A percentile compares a stretch with the other conserved stretches of the same genome.
These are phyloP conservation scores for Bambusicola thoracicus DNA, from an alignment of 2,113 vertebrate species.

Conservation along the genomic window DNA sequence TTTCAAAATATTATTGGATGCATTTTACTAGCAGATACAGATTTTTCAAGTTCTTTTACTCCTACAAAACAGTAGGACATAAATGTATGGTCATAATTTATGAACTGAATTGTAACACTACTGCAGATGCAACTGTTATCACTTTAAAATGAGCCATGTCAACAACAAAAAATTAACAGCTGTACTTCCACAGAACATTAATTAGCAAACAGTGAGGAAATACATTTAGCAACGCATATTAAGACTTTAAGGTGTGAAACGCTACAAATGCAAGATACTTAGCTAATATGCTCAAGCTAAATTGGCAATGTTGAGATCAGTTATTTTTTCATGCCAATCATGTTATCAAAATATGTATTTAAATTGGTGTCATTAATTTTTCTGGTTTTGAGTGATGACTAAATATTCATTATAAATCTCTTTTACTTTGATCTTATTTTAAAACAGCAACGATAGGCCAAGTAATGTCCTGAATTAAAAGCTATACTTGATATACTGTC, in stretches of 20 bases:
- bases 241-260: constrained; percentile 70
- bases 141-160: constrained; percentile 70
- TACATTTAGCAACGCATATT: constrained; percentile 73
- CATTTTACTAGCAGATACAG: constrained; percentile 1
- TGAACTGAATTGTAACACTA: constrained; percentile 47
- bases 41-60: not conserved
- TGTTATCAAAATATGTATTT: constrained; percentile 42
- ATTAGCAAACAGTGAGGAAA: constrained; percentile 75
- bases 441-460: constrained; percentile 10
- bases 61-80: not conserved
- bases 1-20: not conserved
- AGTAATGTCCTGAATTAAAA: constrained; percentile 42
- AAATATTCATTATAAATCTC: constrained; percentile 22
- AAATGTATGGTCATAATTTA: constrained; percentile 43
- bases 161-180: constrained; percentile 69
- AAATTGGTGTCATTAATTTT: constrained; percentile 33
- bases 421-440: constrained; percentile 40
- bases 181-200: constrained; percentile 67
- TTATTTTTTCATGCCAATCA: constrained; percentile 17
- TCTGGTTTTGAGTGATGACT: constrained; percentile 14
- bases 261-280: constrained; percentile 68
- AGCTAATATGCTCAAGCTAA: constrained; percentile 70
- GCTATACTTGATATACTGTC: not conserved
- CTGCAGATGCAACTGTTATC: constrained; percentile 62
- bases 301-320: constrained; percentile 52